Percentiles rank a stretch among this genome's conserved stretches.
These are phyloP conservation scores for Tipula vernalis DNA, from an alignment of 2,888 invertebrate species.

Conservation along the genomic window DNA sequence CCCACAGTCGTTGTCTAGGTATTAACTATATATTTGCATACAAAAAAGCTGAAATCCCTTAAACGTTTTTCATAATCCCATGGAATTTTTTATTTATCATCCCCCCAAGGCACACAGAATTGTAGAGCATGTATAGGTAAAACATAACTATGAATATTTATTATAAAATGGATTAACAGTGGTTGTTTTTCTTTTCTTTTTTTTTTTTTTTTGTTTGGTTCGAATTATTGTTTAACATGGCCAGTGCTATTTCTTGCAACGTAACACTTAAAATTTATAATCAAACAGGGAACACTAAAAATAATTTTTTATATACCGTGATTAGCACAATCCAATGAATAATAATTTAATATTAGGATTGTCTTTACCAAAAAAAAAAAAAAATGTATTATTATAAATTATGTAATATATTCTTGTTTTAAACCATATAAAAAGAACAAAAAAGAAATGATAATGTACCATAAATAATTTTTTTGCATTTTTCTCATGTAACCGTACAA, in stretches of 20 bases:
- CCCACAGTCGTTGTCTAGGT: no score
- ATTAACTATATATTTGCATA: no score
- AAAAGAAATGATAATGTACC: background rate
- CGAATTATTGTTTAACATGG: background rate
- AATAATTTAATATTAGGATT: background rate
- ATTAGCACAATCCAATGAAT: background rate
- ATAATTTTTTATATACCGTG: background rate
- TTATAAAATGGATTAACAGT: background rate
- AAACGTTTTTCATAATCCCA: no score
- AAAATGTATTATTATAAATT: background rate
- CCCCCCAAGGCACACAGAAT: no score
- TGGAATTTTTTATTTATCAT: no score
- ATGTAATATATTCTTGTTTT: background rate
- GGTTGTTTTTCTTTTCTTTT: no score
- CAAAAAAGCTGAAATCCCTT: no score
- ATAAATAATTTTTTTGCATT: background rate
- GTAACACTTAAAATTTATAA: background rate
- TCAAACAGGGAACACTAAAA: background rate
- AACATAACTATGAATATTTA: background rate
- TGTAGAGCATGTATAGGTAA: no score
- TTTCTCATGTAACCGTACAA: background rate
- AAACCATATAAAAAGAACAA: background rate
- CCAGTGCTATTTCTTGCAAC: background rate
- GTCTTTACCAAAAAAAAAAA: background rate
- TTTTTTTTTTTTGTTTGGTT: background rate